Evolutionary conservation across 1,140 invertebrate genomes (phyloP).

Genomic region (Heliothis subflexa): DNA sequence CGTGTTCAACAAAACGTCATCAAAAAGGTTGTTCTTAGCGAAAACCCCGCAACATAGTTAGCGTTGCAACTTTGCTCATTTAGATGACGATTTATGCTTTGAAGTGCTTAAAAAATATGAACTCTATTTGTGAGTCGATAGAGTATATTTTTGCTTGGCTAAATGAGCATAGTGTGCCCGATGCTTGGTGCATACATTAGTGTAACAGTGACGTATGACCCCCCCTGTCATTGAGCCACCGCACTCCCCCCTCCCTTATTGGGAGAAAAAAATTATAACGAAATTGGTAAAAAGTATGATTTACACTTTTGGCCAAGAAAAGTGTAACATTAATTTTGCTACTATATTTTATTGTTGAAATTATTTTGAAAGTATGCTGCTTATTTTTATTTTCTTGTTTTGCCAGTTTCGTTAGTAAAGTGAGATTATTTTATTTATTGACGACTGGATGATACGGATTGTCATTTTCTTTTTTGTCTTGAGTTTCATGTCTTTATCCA

Average conservation of each 20-base stretch:
- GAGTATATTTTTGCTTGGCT: constrained; percentile 48
- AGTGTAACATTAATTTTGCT: neutral
- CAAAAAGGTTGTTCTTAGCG: constrained; percentile 41
- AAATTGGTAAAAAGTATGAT: constrained; percentile 58
- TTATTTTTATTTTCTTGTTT: constrained; percentile 24
- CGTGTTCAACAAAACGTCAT: constrained; percentile 6
- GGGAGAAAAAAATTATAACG: constrained; percentile 44
- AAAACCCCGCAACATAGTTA: constrained; percentile 54
- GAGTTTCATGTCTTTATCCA: constrained; percentile 36
- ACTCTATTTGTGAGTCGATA: constrained; percentile 5
- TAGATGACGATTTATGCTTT: constrained; percentile 37
- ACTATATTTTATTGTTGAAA: too few relatives aligned
- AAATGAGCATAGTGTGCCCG: constrained; percentile 67
- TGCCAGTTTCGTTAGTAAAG: constrained; percentile 64
- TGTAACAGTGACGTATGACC: constrained; percentile 61
- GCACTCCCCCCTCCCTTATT: constrained; percentile 48
- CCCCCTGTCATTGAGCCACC: constrained; percentile 56
- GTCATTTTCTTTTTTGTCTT: constrained; percentile 41
- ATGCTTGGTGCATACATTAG: constrained; percentile 69
- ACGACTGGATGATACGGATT: constrained; percentile 47
- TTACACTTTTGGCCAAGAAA: constrained; percentile 34
- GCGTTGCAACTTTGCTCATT: constrained; percentile 63
- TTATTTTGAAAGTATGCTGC: neutral
- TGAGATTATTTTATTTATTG: constrained; percentile 84
- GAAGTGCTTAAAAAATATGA: neutral